Base-by-base conservation (phyloP, 2,113 vertebrate genomes). In the Tyrannus savana region DNA sequence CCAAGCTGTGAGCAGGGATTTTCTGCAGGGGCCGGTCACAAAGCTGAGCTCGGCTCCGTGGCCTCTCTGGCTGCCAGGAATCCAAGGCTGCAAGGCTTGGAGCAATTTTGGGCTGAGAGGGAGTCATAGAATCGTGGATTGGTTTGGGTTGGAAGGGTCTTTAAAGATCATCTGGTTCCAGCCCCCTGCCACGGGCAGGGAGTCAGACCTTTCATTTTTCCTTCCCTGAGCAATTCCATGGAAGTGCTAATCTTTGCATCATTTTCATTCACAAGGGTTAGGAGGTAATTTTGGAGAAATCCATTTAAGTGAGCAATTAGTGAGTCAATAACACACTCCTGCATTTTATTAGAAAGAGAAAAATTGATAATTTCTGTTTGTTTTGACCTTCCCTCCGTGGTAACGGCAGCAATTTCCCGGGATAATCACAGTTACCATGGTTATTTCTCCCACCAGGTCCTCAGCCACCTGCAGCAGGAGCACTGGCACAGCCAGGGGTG, bases 351-450 rank as follows among this genome's bases (percentile, higher is more conserved):
- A 84, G 78, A 89, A 91, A 77, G 19, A 69, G 73, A 67, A 81
- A 66, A 87, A 89, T 56, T 24, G 87, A n/a, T 91, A 56, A 89
- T 93, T 94, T 91, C 87, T 96, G 78, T 89, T 95, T 94, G 90
- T 44, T 93, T 89, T 93, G 90, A 90, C 93, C 94, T 60, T 53
- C 27, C 14, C 88, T 78, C 64, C 58, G 50, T 44, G 31, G 84
- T 19, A 58, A 77, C 7, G 25, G 81, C 87, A 91, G 84, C 69
- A 49, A 49, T 87, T 74, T 84, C 15, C 85, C 0, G 0, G 39
- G 71, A 78, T 58, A 35, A 82, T 74, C 74, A 9, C 94, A 78
- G 93, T 95, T 94, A 14, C 93, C 82, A 82, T 94, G 85, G 94
- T 87, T 91, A 78, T 91, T 4, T 19, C 37, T 87, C 77, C 56